A percentile compares a stretch with the other conserved stretches of the same genome.
These are phyloP conservation scores for Rhamnusium bicolor DNA, from an alignment of 2,888 invertebrate genomes.

Conservation along the genomic window DNA sequence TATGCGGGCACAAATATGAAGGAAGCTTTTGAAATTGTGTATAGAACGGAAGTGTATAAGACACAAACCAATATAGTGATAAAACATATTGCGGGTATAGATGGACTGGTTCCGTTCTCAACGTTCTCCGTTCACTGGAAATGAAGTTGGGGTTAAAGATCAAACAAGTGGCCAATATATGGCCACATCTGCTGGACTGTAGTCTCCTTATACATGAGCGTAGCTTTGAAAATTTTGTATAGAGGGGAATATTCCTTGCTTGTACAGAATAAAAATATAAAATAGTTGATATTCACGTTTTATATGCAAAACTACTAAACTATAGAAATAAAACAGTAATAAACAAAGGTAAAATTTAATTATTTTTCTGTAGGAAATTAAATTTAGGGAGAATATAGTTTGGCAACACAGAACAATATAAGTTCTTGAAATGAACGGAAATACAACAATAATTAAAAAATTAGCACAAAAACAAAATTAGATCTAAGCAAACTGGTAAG, in stretches of 20 bases:
- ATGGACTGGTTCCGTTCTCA: neutral
- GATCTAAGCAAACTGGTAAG: too few relatives aligned
- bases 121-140: neutral
- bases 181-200: neutral
- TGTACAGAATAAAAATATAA: too few relatives aligned
- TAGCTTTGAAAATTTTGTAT: neutral
- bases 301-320: too few relatives aligned
- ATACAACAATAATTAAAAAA: too few relatives aligned
- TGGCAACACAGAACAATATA: too few relatives aligned
- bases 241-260: neutral
- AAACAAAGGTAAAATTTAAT: too few relatives aligned
- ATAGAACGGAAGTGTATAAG: neutral
- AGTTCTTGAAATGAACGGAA: too few relatives aligned
- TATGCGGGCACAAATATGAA: neutral
- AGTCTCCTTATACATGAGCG: neutral
- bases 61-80: neutral
- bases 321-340: too few relatives aligned
- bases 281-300: too few relatives aligned
- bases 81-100: neutral
- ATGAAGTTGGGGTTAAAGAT: neutral
- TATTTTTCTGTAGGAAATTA: too few relatives aligned
- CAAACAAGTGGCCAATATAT: neutral
- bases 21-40: neutral
- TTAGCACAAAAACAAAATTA: too few relatives aligned
- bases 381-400: too few relatives aligned